Base-by-base conservation (phyloP, 2,113 vertebrate genomes). In the Tychaedon coryphoeus region DNA sequence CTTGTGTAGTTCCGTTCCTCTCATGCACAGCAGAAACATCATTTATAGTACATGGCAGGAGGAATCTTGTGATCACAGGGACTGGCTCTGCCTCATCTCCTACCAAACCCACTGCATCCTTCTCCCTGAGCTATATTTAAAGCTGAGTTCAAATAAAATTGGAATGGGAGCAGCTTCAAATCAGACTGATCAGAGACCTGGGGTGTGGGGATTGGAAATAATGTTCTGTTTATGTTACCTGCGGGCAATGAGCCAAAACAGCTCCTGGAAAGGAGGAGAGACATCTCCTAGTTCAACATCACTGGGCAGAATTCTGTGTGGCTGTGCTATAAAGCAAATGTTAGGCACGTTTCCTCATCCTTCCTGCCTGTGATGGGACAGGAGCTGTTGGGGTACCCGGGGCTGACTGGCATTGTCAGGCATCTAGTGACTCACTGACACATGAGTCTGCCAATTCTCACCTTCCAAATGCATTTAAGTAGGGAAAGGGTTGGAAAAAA, bases 161-260 rank as follows among this genome's bases (percentile, higher is more conserved):
- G 43, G 53, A 67, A 66, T 2, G 2, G 65, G 31, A 66, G 64
- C 72, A 81, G 47, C 51, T 94, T 53, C 0, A 0, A 65, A 89
- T 51, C 29, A 78, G 40, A 26, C 60, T 47, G 72, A 56, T 71
- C 29, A 80, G 43, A 58, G 33, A 38, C 19, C 48, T 18, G 9
- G 12, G 14, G 6, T 5, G 8, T 12, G 53, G 12, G 25, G n/a
- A 13, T 2, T 17, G 50, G 19, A 62, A 51, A 17, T 40, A 22
- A 70, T 1, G 1, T 6, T 14, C 31, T 8, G 31, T n/a, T 71
- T 33, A 9, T 0, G 0, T 28, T 8, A 64, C 12, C 80, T 56
- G 36, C 70, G 71, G 65, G 31, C 48, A 74, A 33, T 2, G 16
- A 43, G 60, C 14, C 65, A 58, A 74, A 92, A 56, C 15, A 26